phyloP scores from a whole-genome alignment of 2,797 vertebrate genomes.

The Myiothlypis coronata region DNA sequence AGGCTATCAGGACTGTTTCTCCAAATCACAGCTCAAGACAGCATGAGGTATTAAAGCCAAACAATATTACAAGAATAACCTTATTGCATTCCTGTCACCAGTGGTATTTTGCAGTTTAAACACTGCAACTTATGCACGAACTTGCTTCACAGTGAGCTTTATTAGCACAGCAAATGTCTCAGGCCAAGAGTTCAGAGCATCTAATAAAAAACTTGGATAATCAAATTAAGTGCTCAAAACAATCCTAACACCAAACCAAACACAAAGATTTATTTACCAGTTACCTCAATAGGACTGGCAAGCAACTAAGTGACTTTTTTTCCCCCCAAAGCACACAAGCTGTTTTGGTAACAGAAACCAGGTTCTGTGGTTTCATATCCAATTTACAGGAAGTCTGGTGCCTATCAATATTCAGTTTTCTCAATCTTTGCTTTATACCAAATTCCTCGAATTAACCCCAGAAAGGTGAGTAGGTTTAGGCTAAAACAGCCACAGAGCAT shows the following conservation, averaged over 20 bases:
- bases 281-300: neutral
- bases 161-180: neutral
- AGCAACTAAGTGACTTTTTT: neutral
- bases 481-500: neutral
- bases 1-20: neutral
- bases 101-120: neutral
- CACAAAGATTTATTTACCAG: neutral
- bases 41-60: neutral
- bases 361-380: neutral
- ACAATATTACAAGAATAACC: neutral
- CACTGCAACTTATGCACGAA: neutral
- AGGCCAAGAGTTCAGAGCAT: neutral
- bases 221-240: neutral
- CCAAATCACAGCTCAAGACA: neutral
- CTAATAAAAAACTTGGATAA: conserved; percentile 1
- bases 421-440: neutral
- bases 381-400: neutral
- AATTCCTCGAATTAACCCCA: neutral
- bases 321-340: neutral
- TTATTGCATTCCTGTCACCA: neutral
- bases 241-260: conserved; percentile 16
- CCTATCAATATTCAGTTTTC: neutral
- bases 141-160: neutral
- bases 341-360: neutral
- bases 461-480: neutral